Evolutionary conservation across 2,797 vertebrate genomes (phyloP).

Genomic region (Sciurus carolinensis): DNA sequence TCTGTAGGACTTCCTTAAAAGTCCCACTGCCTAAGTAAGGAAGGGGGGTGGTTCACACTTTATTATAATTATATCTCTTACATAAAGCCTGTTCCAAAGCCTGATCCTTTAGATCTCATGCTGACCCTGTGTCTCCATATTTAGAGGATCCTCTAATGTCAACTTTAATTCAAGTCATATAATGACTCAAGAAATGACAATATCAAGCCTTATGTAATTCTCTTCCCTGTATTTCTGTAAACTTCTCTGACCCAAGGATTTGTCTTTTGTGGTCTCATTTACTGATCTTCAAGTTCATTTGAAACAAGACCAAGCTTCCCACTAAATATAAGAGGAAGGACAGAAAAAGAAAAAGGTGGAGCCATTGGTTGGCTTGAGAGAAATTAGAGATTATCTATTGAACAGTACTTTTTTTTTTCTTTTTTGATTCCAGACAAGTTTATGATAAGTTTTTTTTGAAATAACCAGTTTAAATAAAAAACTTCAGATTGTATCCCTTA

Average conservation of each 20-base stretch:
- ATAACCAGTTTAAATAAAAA: neutral
- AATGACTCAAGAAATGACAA: neutral
- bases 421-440: neutral
- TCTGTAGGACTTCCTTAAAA: neutral
- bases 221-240: neutral
- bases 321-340: neutral
- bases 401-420: neutral
- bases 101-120: neutral
- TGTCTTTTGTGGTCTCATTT: neutral
- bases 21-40: neutral
- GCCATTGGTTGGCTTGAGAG: neutral
- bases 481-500: neutral
- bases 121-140: neutral
- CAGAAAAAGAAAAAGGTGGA: neutral
- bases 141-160: neutral
- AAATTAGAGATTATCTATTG: neutral
- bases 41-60: accelerated
- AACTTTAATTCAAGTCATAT: neutral
- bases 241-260: neutral
- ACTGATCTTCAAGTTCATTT: neutral
- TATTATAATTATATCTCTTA: neutral
- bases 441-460: neutral
- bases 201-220: neutral
- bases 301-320: neutral
- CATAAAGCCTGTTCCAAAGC: neutral